A percentile compares a stretch with the other conserved stretches of the same genome.
These are phyloP conservation scores for Platichthys stellatus DNA, from an alignment of 2,113 vertebrate genomes.

Conservation along the genomic window DNA sequence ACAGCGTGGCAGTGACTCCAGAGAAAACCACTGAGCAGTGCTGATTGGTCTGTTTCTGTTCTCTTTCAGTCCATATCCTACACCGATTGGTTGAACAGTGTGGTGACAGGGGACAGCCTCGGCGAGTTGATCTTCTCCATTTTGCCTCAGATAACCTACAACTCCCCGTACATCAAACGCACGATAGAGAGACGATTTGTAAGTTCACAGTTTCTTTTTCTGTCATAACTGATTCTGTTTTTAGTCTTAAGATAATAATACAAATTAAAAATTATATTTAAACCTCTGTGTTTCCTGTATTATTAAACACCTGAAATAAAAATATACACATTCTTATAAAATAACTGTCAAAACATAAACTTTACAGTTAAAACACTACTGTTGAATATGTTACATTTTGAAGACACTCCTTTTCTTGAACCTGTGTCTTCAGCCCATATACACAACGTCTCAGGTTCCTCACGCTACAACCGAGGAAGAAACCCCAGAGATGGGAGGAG, in stretches of 20 bases:
- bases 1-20: background rate
- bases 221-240: too few species aligned
- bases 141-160: conserved; percentile 81
- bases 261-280: too few species aligned
- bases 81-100: conserved; percentile 90
- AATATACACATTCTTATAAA: background rate
- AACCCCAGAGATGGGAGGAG: conserved; percentile 9
- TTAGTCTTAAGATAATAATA: background rate
- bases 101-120: conserved; percentile 84
- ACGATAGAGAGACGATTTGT: conserved; percentile 88
- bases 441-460: conserved; percentile 85
- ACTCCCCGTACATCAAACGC: conserved; percentile 83
- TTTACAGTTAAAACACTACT: background rate
- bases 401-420: background rate
- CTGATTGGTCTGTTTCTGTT: conserved; percentile 9
- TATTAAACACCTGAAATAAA: too few species aligned
- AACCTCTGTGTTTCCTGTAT: too few species aligned
- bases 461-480: conserved; percentile 25
- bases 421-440: conserved; percentile 83
- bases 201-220: conserved; percentile 7
- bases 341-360: background rate
- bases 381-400: too few species aligned
- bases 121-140: conserved; percentile 89
- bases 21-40: background rate
- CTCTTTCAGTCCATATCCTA: conserved; percentile 88